Base-by-base conservation (phyloP, 2,888 invertebrate species). In the Cetonia aurata region DNA sequence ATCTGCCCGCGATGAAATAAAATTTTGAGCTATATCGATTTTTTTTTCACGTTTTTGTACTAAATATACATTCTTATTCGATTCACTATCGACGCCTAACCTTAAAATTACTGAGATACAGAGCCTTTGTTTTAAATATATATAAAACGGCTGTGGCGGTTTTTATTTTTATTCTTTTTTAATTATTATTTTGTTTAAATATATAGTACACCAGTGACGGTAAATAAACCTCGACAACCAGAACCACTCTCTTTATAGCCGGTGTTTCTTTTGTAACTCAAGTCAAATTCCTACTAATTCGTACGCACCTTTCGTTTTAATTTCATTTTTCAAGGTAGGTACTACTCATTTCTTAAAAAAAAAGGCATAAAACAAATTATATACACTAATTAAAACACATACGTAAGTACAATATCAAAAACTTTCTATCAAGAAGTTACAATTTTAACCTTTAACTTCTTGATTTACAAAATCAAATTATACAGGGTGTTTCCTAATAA, bases 1-100 rank as follows among this genome's bases (percentile, higher is more conserved):
- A 77, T 50, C 46, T 77, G 75, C 77, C 77, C 78, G 79, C 77
- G 77, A 76, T 78, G 77, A 80, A 81, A 81, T 80, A 82, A 81
- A 84, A 85, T 85, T 85, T 85, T 85, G 85, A 85, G 85, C 85
- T 85, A 85, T 83, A 83, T 83, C 83, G 83, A 82, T 82, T 83
- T 83, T 81, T 83, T 81, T 80, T 83, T 81, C 77, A 77, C 78
- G 78, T 77, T 77, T 78, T 78, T 78, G 78, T 78, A 78, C 78
- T 78, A 78, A 78, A 78, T 84, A 84, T 84, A 84, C 85, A 85
- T 81, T 85, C 83, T 84, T 83, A 83, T 84, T 85, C 85, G 85
- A 84, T 85, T 84, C 81, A 80, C 84, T 84, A 84, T 84, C 84
- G 84, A 85, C 83, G 82, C 83, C 84, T 84, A 85, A 84, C 82